Percentiles rank a stretch among this genome's conserved stretches.
phyloP scores from a whole-genome alignment of 2,888 invertebrate genomes.

The Cryptosula pallasiana region DNA sequence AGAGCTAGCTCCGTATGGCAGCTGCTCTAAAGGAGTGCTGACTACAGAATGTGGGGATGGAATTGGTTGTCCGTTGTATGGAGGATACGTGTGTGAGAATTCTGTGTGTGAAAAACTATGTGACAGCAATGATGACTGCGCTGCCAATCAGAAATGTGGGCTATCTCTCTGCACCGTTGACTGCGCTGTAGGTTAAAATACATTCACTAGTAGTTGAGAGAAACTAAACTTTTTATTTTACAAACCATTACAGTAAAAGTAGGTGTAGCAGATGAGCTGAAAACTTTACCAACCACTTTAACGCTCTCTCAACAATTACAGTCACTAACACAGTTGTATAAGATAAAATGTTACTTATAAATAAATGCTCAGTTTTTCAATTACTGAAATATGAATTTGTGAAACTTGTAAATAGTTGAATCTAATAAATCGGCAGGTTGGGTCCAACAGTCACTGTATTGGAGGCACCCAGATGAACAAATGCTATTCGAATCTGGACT shows the following conservation, averaged over 20 bases:
- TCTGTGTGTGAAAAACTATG: conserved; percentile 8
- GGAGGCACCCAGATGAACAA: not conserved
- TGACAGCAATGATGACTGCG: not conserved
- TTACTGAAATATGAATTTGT: too few species aligned
- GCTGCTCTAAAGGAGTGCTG: not conserved
- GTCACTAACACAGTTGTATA: too few species aligned
- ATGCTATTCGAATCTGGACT: conserved; percentile 9
- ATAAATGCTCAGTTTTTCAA: too few species aligned
- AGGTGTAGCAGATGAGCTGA: too few species aligned
- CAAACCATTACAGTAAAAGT: too few species aligned
- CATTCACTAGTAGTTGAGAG: too few species aligned
- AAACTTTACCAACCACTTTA: too few species aligned
- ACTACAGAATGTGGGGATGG: not conserved
- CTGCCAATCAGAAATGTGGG: not conserved
- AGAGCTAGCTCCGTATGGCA: not conserved
- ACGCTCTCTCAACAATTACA: too few species aligned
- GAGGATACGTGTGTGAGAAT: conserved; percentile 1
- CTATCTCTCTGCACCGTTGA: not conserved
- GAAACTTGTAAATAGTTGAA: too few species aligned
- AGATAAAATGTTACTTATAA: too few species aligned
- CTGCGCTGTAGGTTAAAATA: not conserved
- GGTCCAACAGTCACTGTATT: not conserved
- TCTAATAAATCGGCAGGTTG: too few species aligned
- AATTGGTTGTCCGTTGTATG: not conserved
- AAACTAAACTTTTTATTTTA: too few species aligned